Percentiles rank a stretch among this genome's conserved stretches.
Conservation (phyloP, 2,888 invertebrate species). For the Apodemia mormo region DNA sequence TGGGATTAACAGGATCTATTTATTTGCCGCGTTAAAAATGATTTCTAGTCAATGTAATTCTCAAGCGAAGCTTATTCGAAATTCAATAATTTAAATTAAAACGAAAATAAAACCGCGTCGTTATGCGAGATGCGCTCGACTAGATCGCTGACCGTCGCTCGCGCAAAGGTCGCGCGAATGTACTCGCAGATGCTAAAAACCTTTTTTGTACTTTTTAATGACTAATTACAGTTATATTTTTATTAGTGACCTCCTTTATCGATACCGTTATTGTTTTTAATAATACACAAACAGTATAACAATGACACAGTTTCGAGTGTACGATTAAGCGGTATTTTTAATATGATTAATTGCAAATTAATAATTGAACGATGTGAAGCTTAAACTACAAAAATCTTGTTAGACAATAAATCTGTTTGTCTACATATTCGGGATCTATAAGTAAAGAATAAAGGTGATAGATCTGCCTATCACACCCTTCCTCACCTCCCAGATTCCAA, state of each 20-base stretch:
- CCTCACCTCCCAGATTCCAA: no score
- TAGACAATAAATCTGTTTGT: not conserved
- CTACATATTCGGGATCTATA: not conserved
- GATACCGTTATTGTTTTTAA: conserved; percentile 33
- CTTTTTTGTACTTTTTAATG: conserved; percentile 41
- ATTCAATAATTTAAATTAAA: conserved; percentile 28
- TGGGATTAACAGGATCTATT: not conserved
- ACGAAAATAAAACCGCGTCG: conserved; percentile 38
- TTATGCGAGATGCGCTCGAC: conserved; percentile 41
- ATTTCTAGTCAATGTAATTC: no score
- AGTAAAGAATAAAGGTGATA: no score
- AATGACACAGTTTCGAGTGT: not conserved
- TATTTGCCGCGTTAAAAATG: not conserved
- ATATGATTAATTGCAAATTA: not conserved
- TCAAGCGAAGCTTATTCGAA: conserved; percentile 22
- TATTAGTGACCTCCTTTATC: conserved; percentile 34
- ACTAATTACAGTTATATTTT: conserved; percentile 33
- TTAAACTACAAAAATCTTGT: not conserved
- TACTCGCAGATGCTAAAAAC: conserved; percentile 49
- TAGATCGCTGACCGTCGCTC: conserved; percentile 42
- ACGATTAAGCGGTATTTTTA: not conserved
- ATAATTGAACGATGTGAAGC: not conserved
- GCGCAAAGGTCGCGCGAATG: conserved; percentile 46
- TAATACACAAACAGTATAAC: conserved; percentile 3
- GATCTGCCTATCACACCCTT: no score